Conservation (phyloP, 2,113 vertebrate species). For the Elgaria multicarinata region DNA sequence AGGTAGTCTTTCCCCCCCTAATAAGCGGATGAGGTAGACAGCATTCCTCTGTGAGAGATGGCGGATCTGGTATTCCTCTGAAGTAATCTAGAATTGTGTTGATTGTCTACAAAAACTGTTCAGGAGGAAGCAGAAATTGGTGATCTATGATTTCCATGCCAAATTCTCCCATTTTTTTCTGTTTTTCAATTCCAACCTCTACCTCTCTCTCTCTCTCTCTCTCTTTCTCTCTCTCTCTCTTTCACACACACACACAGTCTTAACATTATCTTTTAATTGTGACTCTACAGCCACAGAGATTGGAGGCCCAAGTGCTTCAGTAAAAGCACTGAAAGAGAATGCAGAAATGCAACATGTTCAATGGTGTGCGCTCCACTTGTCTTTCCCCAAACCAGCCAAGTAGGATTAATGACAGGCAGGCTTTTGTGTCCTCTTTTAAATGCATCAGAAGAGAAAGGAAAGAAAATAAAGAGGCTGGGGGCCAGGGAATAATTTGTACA, state of each 20-base stretch:
- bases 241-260: not conserved
- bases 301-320: slow-evolving; percentile 29
- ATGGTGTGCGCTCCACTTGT: slow-evolving; percentile 44
- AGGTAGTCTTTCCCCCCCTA: slow-evolving; percentile 26
- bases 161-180: slow-evolving; percentile 35
- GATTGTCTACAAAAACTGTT: slow-evolving; percentile 60
- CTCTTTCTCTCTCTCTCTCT: not conserved
- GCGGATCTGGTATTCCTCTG: not conserved
- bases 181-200: not conserved
- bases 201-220: not conserved
- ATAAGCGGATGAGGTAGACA: slow-evolving; percentile 44
- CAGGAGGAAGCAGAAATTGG: slow-evolving; percentile 59
- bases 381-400: slow-evolving; percentile 56
- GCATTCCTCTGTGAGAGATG: slow-evolving; percentile 20
- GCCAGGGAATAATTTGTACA: slow-evolving; percentile 78
- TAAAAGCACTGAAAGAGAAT: slow-evolving; percentile 32
- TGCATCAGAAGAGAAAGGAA: slow-evolving; percentile 51
- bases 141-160: slow-evolving; percentile 59
- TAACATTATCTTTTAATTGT: slow-evolving; percentile 65
- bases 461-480: slow-evolving; percentile 1
- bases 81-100: slow-evolving; percentile 39
- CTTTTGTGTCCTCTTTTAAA: slow-evolving; percentile 71
- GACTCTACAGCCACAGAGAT: slow-evolving; percentile 49
- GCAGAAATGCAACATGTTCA: slow-evolving; percentile 46
- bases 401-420: slow-evolving; percentile 61